Base-by-base conservation (phyloP, 2,888 invertebrate species). In the Cantharis rustica region DNA sequence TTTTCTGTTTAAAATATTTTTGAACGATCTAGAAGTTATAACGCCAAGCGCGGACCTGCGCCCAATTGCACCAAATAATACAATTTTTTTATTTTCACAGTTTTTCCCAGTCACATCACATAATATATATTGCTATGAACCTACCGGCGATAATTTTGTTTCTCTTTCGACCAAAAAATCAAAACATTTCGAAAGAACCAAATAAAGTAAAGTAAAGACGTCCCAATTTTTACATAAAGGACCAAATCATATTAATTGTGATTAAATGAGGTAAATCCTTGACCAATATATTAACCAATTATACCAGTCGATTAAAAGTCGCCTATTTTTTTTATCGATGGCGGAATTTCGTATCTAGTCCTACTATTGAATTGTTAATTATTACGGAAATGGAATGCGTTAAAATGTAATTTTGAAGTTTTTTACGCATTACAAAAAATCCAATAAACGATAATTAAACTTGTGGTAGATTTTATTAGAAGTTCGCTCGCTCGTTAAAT, bases 401-500 rank as follows among this genome's bases (percentile, higher is more conserved):
- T 47, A 47, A 47, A 47, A 47, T 47, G 47, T 47, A n/a, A 47
- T 47, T 47, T 47, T 47, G n/a, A 47, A 47, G 47, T n/a, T 47
- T 47, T 31, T n/a, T 47, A 47, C 47, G 47, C 47, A 47, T 47
- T 47, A 9, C n/a, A 47, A 47, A n/a, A 47, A 47, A 47, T 20
- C 64, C 64, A 66, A 17, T 23, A 66, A 66, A 66, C 23, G 64
- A 66, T 66, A 66, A 66, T 66, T 66, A 66, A 66, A 66, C 17
- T 47, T n/a, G n/a, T 47, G 47, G 47, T 47, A 47, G 47, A 47
- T 47, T 47, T 47, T 47, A 47, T 47, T 47, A 47, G 47, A 47
- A 47, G 47, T 47, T 47, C 47, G 47, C 80, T 80, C 80, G 80
- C 80, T 80, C 80, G 80, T 72, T 80, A 75, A 75, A 80, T 80